Percentiles rank a stretch among this genome's conserved stretches.
These are phyloP conservation scores for Harpagoxenus sublaevis DNA, from an alignment of 2,888 invertebrate genomes.

Conservation along the genomic window DNA sequence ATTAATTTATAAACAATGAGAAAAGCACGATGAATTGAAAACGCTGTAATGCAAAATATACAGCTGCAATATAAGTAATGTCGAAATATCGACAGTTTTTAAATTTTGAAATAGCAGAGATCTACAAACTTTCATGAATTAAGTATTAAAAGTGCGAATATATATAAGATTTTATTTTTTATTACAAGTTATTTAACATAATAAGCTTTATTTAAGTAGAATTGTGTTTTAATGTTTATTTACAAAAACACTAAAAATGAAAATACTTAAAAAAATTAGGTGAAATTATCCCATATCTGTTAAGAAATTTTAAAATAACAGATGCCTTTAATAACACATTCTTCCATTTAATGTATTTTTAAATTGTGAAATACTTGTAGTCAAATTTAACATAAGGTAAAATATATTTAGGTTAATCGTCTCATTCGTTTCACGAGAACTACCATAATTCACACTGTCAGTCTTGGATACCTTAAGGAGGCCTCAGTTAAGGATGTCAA, in stretches of 20 bases:
- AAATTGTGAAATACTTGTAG: neutral
- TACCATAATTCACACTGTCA: slow-evolving; percentile 32
- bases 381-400: slow-evolving; percentile 1
- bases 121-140: neutral
- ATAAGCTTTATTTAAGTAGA: neutral
- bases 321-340: neutral
- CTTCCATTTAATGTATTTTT: neutral
- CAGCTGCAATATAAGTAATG: neutral
- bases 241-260: neutral
- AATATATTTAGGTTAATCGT: slow-evolving; percentile 23
- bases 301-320: neutral
- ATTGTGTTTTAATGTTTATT: neutral
- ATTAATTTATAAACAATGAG: slow-evolving; percentile 21
- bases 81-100: neutral
- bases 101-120: neutral
- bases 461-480: slow-evolving; percentile 19
- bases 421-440: neutral
- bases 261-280: neutral
- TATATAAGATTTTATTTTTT: neutral
- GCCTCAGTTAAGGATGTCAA: slow-evolving; percentile 43
- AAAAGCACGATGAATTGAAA: slow-evolving; percentile 1
- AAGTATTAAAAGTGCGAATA: neutral
- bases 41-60: neutral
- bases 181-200: neutral
- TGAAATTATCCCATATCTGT: neutral